Evolutionary conservation across 1,140 invertebrate genomes (phyloP).

Genomic region (Eumeta japonica): DNA sequence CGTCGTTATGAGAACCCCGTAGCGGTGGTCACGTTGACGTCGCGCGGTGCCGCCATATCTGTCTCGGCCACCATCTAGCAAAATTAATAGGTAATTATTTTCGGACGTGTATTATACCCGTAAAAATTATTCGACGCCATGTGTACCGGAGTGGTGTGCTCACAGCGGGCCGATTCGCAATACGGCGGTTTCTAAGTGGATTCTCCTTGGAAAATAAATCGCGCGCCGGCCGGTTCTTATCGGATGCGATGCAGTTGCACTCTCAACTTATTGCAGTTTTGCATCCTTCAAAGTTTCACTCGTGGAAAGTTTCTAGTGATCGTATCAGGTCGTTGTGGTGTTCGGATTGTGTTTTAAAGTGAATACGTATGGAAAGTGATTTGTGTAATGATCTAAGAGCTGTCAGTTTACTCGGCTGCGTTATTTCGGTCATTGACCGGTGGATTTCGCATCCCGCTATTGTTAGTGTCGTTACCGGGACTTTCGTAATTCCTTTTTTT

Average conservation of each 20-base stretch:
- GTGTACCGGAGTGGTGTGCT: not conserved
- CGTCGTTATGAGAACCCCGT: constrained; percentile 75
- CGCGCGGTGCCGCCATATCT: constrained; percentile 61
- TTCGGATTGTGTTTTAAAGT: constrained; percentile 47
- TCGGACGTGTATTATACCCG: constrained; percentile 10
- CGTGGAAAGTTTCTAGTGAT: constrained; percentile 54
- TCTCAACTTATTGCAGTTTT: constrained; percentile 58
- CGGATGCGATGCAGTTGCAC: constrained; percentile 57
- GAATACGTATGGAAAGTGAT: constrained; percentile 43
- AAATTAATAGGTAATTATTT: constrained; percentile 60
- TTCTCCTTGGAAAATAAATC: constrained; percentile 49
- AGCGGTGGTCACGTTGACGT: constrained; percentile 76
- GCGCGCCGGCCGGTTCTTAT: constrained; percentile 58
- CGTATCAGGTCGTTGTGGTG: constrained; percentile 34
- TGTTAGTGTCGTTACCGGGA: constrained; percentile 37
- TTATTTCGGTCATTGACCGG: constrained; percentile 60
- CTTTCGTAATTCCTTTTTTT: constrained; percentile 30
- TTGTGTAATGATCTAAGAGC: constrained; percentile 40
- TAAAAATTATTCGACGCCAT: not conserved
- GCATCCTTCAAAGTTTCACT: constrained; percentile 52
- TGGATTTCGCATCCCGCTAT: constrained; percentile 52
- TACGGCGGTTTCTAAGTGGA: constrained; percentile 44
- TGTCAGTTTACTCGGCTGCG: constrained; percentile 48
- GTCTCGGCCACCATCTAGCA: constrained; percentile 70
- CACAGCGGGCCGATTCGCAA: not conserved